A percentile compares a stretch with the other conserved stretches of the same genome.
Conservation (phyloP, 2,888 invertebrate species). For the Neria commutata region DNA sequence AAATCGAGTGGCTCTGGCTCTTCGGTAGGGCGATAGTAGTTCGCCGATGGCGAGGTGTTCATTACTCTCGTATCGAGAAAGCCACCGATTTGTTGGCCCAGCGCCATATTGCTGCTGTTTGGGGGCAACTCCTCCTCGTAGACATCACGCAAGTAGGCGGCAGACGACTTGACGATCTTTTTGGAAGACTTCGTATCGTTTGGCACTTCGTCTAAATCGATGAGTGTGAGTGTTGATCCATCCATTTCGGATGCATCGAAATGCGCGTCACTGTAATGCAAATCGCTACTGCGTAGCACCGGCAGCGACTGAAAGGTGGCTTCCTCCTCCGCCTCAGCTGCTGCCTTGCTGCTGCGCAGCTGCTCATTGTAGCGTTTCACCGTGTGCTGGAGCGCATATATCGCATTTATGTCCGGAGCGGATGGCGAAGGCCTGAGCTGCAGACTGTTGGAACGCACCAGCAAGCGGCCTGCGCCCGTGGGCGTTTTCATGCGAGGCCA, state of each 20-base stretch:
- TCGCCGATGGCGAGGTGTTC: conserved; percentile 67
- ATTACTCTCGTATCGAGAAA: conserved; percentile 65
- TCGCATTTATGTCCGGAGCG: conserved; percentile 56
- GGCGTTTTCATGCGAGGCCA: conserved; percentile 65
- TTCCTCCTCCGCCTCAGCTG: conserved; percentile 24
- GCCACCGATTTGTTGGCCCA: conserved; percentile 43
- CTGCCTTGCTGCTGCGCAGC: conserved; percentile 31
- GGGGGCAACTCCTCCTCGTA: conserved; percentile 8
- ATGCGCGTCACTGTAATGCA: conserved; percentile 44
- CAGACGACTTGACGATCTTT: neutral
- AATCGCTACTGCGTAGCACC: conserved; percentile 34
- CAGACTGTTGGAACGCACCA: conserved; percentile 55
- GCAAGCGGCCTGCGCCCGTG: conserved; percentile 31
- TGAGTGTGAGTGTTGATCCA: conserved; percentile 28
- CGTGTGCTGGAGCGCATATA: conserved; percentile 55
- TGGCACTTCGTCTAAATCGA: conserved; percentile 38
- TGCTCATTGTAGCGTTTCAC: conserved; percentile 58
- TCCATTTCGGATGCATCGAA: conserved; percentile 32
- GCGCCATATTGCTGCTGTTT: conserved; percentile 17
- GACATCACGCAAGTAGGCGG: neutral
- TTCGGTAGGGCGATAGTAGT: conserved; percentile 79
- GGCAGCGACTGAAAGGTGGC: conserved; percentile 54
- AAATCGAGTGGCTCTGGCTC: conserved; percentile 87
- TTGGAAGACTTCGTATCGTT: neutral
- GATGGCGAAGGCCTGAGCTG: conserved; percentile 48